A percentile compares a stretch with the other conserved stretches of the same genome.
Conservation (phyloP, 2,797 vertebrate genomes). For the Xenopus petersii region DNA sequence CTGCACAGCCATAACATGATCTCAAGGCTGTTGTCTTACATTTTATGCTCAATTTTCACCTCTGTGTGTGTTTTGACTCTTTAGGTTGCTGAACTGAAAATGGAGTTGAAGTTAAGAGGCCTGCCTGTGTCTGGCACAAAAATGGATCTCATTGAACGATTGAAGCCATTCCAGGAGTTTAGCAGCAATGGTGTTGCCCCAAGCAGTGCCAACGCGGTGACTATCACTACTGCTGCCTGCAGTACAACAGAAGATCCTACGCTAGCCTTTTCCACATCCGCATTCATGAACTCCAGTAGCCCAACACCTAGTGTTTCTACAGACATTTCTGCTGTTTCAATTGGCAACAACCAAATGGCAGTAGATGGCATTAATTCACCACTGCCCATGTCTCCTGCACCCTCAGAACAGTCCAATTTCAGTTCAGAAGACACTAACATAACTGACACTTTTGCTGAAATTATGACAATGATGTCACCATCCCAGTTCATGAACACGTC, state of each 20-base stretch:
- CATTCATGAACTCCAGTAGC: constrained; percentile 54
- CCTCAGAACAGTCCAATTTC: constrained; percentile 76
- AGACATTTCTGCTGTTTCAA: constrained; percentile 54
- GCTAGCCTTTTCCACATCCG: constrained; percentile 56
- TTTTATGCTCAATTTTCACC: not conserved
- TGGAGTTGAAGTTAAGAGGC: constrained; percentile 87
- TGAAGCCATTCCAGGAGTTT: constrained; percentile 81
- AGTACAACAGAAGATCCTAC: constrained; percentile 61
- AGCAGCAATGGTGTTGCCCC: constrained; percentile 57
- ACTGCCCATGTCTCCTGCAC: constrained; percentile 82
- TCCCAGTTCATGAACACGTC: constrained; percentile 69
- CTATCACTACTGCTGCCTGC: constrained; percentile 52
- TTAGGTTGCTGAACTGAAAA: constrained; percentile 93
- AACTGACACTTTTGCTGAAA: constrained; percentile 69
- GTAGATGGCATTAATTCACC: constrained; percentile 67
- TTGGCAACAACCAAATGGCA: constrained; percentile 47
- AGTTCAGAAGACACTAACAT: constrained; percentile 73
- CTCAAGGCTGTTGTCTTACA: not conserved
- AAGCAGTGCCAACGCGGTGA: constrained; percentile 52
- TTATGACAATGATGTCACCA: constrained; percentile 67
- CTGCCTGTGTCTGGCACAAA: constrained; percentile 95
- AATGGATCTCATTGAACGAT: constrained; percentile 87
- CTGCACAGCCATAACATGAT: not conserved
- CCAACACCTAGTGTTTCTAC: constrained; percentile 56
- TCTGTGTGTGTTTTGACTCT: constrained; percentile 21